Conservation (phyloP, 2,888 invertebrate genomes). For the Reticulitermes lucifugus region DNA sequence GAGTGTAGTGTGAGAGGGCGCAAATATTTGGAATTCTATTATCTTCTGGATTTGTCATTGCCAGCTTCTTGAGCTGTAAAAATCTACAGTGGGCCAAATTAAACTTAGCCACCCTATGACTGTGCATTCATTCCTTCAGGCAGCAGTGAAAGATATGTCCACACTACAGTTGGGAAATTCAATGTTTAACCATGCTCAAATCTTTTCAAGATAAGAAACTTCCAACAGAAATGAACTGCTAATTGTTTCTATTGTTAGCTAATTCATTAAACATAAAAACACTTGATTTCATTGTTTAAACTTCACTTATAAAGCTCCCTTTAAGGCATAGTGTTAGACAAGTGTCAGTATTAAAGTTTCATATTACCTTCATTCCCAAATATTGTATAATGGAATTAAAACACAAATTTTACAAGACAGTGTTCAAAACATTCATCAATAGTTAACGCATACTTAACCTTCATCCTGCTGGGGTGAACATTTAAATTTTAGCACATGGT, state of each 20-base stretch:
- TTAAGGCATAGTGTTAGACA: background rate
- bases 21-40: background rate
- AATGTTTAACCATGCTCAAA: background rate
- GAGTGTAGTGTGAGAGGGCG: background rate
- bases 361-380: too few relatives aligned
- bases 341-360: background rate
- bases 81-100: slow-evolving; percentile 9
- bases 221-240: background rate
- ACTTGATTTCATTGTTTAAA: background rate
- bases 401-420: too few relatives aligned
- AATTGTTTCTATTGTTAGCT: background rate
- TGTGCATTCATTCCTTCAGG: slow-evolving; percentile 4
- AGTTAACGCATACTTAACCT: too few relatives aligned
- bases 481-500: too few relatives aligned
- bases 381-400: too few relatives aligned
- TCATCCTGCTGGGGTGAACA: too few relatives aligned
- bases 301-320: background rate
- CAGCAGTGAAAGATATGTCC: background rate
- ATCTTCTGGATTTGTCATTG: background rate
- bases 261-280: background rate
- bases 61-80: background rate
- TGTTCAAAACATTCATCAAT: too few relatives aligned
- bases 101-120: background rate
- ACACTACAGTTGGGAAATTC: background rate
- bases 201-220: background rate